Percentiles rank a stretch among this genome's conserved stretches.
These are phyloP conservation scores for Aphelocoma coerulescens DNA, from an alignment of 2,113 vertebrate species.

Conservation along the genomic window DNA sequence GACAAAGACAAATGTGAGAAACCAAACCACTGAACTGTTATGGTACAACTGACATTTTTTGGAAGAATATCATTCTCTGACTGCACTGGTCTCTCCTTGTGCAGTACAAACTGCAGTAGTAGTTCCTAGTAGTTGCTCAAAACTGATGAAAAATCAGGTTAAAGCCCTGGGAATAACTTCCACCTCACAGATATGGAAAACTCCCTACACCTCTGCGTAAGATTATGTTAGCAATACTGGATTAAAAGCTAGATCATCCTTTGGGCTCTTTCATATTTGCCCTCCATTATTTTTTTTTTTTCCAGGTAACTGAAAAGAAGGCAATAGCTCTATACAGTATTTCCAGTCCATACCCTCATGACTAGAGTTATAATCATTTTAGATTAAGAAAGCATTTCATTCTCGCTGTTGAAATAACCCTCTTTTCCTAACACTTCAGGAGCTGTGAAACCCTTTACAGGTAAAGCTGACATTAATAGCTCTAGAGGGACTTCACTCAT, in stretches of 20 bases:
- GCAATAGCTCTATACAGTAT: background rate
- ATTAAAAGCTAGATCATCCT: background rate
- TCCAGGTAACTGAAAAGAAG: background rate
- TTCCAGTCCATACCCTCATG: background rate
- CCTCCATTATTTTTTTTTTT: background rate
- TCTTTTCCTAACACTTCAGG: background rate
- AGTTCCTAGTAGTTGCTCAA: background rate
- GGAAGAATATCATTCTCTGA: background rate
- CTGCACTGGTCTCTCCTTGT: background rate
- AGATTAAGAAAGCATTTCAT: background rate
- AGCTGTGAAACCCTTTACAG: background rate
- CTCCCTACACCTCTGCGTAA: background rate
- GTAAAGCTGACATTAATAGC: background rate
- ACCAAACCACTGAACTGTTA: background rate
- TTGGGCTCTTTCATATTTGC: background rate
- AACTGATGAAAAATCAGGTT: background rate
- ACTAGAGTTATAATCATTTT: background rate
- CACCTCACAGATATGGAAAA: background rate
- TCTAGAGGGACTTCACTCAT: background rate
- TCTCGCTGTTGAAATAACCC: background rate
- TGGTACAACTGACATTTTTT: background rate
- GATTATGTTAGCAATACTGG: background rate
- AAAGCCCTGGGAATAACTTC: background rate
- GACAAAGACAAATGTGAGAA: background rate
- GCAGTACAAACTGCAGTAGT: background rate